These are phyloP conservation scores for Glyptemys insculpta DNA, from an alignment of 2,797 vertebrate genomes.

Conservation along the genomic window DNA sequence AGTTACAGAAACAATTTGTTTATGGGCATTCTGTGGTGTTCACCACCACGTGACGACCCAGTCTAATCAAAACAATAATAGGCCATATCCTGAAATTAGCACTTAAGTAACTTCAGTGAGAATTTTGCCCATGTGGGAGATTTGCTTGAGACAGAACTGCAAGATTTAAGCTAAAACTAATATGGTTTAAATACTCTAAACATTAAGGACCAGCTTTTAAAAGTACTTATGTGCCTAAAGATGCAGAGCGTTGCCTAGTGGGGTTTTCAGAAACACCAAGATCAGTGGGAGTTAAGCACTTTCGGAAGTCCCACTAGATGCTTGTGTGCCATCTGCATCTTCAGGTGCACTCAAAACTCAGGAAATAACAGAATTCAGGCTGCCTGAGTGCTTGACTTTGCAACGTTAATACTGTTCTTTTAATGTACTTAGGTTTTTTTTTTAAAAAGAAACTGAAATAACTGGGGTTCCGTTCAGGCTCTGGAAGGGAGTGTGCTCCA, in stretches of 20 bases:
- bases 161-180: background rate
- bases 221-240: background rate
- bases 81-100: background rate
- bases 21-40: rapidly evolving
- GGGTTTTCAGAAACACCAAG: background rate
- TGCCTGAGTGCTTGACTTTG: background rate
- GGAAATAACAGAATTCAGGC: background rate
- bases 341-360: background rate
- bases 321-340: background rate
- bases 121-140: rapidly evolving
- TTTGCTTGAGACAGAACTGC: background rate
- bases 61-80: rapidly evolving
- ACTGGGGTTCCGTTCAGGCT: background rate
- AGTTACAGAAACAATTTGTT: background rate
- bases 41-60: background rate
- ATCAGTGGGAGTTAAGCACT: background rate
- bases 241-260: background rate
- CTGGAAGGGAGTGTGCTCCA: background rate
- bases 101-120: too few species aligned
- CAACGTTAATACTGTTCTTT: background rate
- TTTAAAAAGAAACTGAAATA: background rate
- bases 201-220: background rate
- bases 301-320: too few species aligned
- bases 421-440: background rate
- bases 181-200: background rate